Percentiles rank a stretch among this genome's conserved stretches.
phyloP scores from a whole-genome alignment of 2,797 vertebrate species.

The Melanotaenia parkinsoni region DNA sequence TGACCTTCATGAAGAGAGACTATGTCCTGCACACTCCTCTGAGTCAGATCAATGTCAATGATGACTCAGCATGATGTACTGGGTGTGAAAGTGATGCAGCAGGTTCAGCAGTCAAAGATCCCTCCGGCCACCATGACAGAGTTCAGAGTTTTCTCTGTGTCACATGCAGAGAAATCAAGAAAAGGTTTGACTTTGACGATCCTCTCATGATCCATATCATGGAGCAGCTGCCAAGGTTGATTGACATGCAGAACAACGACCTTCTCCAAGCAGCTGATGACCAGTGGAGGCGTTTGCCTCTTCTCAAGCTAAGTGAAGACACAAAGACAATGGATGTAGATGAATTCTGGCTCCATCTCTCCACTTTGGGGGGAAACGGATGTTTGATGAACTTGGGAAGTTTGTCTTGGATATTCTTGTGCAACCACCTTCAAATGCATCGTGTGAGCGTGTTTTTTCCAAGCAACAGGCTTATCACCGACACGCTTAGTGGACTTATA shows the following conservation, averaged over 20 bases:
- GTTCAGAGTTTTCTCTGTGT: background rate
- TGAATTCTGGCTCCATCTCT: background rate
- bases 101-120: background rate
- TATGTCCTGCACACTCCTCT: background rate
- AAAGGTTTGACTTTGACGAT: conserved; percentile 2
- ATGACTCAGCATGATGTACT: background rate
- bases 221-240: background rate
- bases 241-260: background rate
- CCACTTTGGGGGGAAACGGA: background rate
- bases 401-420: too few species aligned
- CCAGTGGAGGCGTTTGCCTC: conserved; percentile 5
- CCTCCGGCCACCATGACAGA: background rate
- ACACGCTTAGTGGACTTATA: background rate
- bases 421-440: conserved; percentile 5
- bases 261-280: background rate
- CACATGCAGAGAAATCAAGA: conserved; percentile 2
- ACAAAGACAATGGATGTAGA: background rate
- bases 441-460: too few species aligned
- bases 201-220: background rate
- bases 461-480: background rate
- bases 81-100: background rate
- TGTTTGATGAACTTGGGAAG: background rate
- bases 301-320: background rate
- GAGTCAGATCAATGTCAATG: background rate
- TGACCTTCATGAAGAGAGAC: conserved; percentile 5